Evolutionary conservation across 2,888 invertebrate species (phyloP), one percentile per base, ranked within the genome.

Genomic region (Magallana nippona): DNA sequence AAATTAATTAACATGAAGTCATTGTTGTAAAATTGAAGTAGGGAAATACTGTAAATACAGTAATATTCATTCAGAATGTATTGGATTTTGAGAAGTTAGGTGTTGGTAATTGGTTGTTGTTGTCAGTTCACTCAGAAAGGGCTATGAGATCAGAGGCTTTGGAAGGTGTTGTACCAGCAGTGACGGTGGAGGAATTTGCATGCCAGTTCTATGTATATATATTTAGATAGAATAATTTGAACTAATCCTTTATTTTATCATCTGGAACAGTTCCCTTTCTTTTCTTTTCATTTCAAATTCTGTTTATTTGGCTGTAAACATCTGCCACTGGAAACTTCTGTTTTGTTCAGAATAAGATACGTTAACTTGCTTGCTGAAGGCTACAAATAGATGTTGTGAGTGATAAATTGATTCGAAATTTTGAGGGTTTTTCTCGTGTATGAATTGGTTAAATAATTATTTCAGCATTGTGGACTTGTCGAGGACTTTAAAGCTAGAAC

Each of bases 171-270:
- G 60, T 71, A 71, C 71, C 71, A 15, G 71, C 22, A 13, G 71
- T 22, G 22, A 62, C 10, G 62, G 62, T 71, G 71, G 71, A 71
- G 71, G 71, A 71, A 71, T 71, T 44, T 71, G 71, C 71, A 71
- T 71, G 71, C 19, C 71, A 71, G 71, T 71, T 71, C 71, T 71
- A 71, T 71, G 71, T 71, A 71, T 71, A 71, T 71, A 71, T 71
- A 71, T 32, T 27, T 71, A 71, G 71, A 27, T 71, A 71, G 71
- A 71, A 71, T 71, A 27, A 15, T 71, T 27, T 71, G 5, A 27
- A 71, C 71, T 71, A 71, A 71, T 71, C 27, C 71, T 32, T 15
- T 22, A 27, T 71, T 71, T 32, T 27, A 32, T 5, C 22, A 27
- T 15, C 32, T 71, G 10, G 32, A 22, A 15, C 32, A 22, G 22